Conservation (phyloP, 1,140 invertebrate genomes). For the Drosophila paulistorum region DNA sequence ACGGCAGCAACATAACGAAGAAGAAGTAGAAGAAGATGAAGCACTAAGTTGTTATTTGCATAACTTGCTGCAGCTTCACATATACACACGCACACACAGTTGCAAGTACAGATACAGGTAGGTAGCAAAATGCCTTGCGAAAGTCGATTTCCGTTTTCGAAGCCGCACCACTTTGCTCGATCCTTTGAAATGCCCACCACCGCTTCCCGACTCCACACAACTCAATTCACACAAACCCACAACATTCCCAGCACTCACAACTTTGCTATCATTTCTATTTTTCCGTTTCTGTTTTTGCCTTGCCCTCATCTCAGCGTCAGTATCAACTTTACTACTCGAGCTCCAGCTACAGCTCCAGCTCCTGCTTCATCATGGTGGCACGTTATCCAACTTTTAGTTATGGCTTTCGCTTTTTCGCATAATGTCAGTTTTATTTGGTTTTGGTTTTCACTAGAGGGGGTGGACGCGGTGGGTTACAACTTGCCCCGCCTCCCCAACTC, state of each 20-base stretch:
- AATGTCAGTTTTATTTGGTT: conserved; percentile 82
- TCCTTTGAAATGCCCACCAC: background rate
- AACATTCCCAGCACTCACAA: conserved; percentile 25
- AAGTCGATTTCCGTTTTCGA: conserved; percentile 74
- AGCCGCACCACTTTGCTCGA: conserved; percentile 1
- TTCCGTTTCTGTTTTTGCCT: conserved; percentile 56
- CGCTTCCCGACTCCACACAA: background rate
- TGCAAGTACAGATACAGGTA: conserved; percentile 23
- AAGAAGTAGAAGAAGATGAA: conserved; percentile 14
- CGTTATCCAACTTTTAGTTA: conserved; percentile 80
- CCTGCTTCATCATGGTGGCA: conserved; percentile 68
- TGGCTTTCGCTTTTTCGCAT: conserved; percentile 80
- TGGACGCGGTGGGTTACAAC: too few species aligned
- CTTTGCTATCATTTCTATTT: conserved; percentile 76
- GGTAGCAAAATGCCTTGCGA: conserved; percentile 69
- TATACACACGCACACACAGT: conserved; percentile 7
- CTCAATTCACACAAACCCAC: background rate
- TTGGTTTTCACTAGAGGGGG: conserved; percentile 68
- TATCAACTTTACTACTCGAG: conserved; percentile 68
- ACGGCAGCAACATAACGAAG: conserved; percentile 40
- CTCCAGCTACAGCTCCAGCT: background rate
- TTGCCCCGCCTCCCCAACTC: conserved; percentile 21
- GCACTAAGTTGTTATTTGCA: conserved; percentile 63
- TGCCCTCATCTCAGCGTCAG: conserved; percentile 40
- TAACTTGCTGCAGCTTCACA: conserved; percentile 70